A percentile compares a stretch with the other conserved stretches of the same genome.
These are phyloP conservation scores for Orthosia gracilis DNA, from an alignment of 2,888 invertebrate genomes.

Conservation along the genomic window DNA sequence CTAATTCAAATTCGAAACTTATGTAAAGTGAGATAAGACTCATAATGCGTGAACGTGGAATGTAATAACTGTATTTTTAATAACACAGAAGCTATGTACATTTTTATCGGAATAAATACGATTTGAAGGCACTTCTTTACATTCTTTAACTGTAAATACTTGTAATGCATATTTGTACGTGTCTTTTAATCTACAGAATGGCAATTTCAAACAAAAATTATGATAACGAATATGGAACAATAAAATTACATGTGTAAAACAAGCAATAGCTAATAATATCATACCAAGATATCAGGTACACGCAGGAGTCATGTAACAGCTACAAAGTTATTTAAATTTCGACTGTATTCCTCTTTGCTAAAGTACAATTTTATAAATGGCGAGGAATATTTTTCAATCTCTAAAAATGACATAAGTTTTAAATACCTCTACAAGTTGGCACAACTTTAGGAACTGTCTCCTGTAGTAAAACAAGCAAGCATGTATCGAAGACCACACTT, in stretches of 20 bases:
- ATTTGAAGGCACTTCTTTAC: constrained; percentile 27
- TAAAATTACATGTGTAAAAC: neutral
- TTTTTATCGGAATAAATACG: constrained; percentile 24
- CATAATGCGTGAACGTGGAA: constrained; percentile 6
- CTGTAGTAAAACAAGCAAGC: too few relatives aligned
- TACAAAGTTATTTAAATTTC: neutral
- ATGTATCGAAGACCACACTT: too few relatives aligned
- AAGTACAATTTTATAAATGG: constrained; percentile 1
- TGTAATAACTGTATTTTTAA: neutral
- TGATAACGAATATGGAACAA: neutral
- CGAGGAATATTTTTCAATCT: too few relatives aligned
- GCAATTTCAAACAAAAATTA: neutral
- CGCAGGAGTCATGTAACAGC: neutral
- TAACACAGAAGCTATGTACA: constrained; percentile 1
- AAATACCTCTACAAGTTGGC: neutral
- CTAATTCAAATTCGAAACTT: neutral
- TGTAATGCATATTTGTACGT: neutral
- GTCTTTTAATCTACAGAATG: neutral
- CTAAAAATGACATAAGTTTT: too few relatives aligned
- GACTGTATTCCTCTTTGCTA: neutral
- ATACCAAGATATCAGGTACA: constrained; percentile 35
- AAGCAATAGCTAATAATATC: neutral
- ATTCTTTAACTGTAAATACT: neutral
- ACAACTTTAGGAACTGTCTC: neutral
- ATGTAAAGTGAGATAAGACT: neutral